A percentile compares a stretch with the other conserved stretches of the same genome.
phyloP scores from a whole-genome alignment of 2,113 vertebrate genomes.

The Cyprinus carpio region DNA sequence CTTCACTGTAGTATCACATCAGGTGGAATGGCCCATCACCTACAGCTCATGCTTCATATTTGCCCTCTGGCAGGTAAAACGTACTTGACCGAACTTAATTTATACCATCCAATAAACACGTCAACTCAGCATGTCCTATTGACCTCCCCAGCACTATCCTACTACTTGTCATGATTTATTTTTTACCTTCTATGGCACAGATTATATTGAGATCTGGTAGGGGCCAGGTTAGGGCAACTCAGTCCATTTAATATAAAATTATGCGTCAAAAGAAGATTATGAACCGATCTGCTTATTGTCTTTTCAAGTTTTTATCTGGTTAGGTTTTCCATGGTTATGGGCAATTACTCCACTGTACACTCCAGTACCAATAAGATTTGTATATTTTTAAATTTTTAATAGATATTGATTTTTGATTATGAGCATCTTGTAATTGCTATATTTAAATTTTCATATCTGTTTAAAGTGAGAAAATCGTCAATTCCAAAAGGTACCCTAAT shows the following conservation, averaged over 20 bases:
- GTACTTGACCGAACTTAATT: constrained; percentile 33
- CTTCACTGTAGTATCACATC: background rate
- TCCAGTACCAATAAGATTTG: constrained; percentile 48
- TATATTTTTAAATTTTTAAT: constrained; percentile 39
- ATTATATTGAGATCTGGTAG: constrained; percentile 59
- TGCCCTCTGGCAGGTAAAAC: constrained; percentile 36
- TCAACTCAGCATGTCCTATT: constrained; percentile 38
- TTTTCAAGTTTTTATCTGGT: constrained; percentile 43
- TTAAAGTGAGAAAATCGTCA: no score
- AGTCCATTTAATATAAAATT: constrained; percentile 56
- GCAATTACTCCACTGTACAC: no score
- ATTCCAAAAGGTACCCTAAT: no score
- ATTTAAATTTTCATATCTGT: no score
- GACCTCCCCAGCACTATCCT: constrained; percentile 32
- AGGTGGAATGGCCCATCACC: background rate
- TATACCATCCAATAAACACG: constrained; percentile 50
- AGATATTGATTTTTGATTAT: no score
- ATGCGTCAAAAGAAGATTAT: constrained; percentile 42
- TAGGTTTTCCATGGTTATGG: constrained; percentile 41
- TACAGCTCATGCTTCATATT: constrained; percentile 18
- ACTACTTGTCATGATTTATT: no score
- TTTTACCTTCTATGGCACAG: constrained; percentile 56
- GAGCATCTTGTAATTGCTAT: no score
- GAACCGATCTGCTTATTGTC: constrained; percentile 52
- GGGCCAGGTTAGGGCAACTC: no score